Base-by-base conservation (phyloP, 2,797 vertebrate species). In the Sus cebifrons region DNA sequence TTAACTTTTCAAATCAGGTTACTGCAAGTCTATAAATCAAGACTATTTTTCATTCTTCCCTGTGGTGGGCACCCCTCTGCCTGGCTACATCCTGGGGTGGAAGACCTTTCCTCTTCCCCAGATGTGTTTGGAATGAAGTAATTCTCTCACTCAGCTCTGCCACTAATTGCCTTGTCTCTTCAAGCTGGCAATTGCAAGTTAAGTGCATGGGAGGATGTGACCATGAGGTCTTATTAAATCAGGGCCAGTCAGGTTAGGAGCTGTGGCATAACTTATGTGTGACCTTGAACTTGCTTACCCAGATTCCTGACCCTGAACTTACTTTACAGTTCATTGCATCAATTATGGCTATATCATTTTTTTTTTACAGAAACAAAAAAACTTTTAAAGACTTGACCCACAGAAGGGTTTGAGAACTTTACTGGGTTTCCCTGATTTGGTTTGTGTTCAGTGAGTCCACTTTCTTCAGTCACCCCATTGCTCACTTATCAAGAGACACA, bases 61-160 rank as follows among this genome's bases (percentile, higher is more conserved):
- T 84, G 54, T 95, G 95, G 96, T 77, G 97, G 97, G 79, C 91
- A 98, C 97, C 94, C 73, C 89, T 98, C 56, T 96, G 89, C 96
- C 94, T 98, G 95, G 75, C 96, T 96, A 92, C 95, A 89, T 96
- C 94, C 94, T 98, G 94, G 74, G 94, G 73, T 84, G 74, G 87
- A 96, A 96, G 71, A 88, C 70, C 85, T 98, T 90, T 97, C 75
- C 60, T 96, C 95, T 96, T 88, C 79, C 96, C 97, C 98, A 98
- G 97, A 98, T 98, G 97, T 98, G 96, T 98, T 92, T 97, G 93
- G 95, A 98, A 98, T 97, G 97, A 81, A 94, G 95, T 97, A 6
- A 52, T 95, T 96, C 89, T 95, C 86, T 95, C 56, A 29, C 60
- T 67, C 49, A 27, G 36, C 83, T 84, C 85, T 81, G 95, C 97